phyloP scores from a whole-genome alignment of 2,888 invertebrate genomes.

The Periphyllus acericola region DNA sequence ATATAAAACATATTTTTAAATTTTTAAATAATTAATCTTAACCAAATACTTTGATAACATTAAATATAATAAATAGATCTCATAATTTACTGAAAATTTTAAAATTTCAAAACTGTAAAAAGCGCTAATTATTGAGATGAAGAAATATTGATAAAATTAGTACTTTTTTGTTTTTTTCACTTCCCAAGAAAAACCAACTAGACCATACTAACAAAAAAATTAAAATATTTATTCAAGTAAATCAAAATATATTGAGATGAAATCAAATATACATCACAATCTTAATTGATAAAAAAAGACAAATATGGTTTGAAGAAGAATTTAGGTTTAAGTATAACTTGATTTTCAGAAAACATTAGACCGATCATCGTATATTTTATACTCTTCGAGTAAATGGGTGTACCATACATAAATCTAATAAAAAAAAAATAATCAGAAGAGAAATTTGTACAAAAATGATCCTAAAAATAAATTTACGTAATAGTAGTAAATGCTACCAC shows the following conservation, averaged over 20 bases:
- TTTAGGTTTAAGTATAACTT: background rate
- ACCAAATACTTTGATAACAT: background rate
- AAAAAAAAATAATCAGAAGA: constrained; percentile 47
- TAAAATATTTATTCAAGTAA: background rate
- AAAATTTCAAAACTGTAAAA: no score
- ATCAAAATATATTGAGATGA: background rate
- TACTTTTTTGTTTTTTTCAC: background rate
- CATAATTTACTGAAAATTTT: no score
- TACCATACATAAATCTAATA: constrained; percentile 14
- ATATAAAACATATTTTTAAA: constrained; percentile 6
- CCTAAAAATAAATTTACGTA: constrained; percentile 52
- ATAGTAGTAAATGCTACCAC: constrained; percentile 21
- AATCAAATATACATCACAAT: constrained; percentile 20
- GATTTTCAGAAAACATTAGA: constrained; percentile 15
- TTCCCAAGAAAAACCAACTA: no score
- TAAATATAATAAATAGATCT: background rate
- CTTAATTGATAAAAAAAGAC: background rate
- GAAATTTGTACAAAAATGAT: constrained; percentile 55
- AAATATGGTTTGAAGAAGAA: background rate
- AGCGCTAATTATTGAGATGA: background rate
- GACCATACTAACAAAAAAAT: background rate
- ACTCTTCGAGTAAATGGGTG: background rate
- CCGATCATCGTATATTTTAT: background rate
- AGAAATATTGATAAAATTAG: background rate
- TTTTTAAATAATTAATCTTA: background rate